Evolutionary conservation across 30 jellyfish, hydroid and myxozoan species (phyloP), one percentile per base, ranked within the genome.

Genomic region (Rhopilema esculentum): DNA sequence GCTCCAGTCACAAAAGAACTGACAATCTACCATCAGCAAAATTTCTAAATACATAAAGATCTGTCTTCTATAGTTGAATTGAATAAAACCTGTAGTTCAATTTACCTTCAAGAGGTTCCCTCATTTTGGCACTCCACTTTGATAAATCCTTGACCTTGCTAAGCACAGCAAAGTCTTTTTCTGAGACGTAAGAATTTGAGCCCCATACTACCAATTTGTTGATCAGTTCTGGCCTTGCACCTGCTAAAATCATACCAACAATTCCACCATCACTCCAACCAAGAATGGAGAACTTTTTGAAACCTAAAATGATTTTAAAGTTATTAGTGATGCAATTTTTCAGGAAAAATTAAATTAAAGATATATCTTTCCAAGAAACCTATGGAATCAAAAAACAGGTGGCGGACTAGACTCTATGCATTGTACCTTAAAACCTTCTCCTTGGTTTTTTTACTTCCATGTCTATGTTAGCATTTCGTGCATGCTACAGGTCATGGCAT

Each of bases 211-310:
- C 91, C 69, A 92, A 27, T 28, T 86, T 86, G 51, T 73, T 23
- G 22, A 92, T 97, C 25, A 64, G 73, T 23, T 81, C 89, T 8
- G 90, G 97, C 16, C 89, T 49, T 27, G 74, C 64, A 4, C 94
- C 97, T 19, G 97, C 91, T 27, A 92, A 33, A n/a, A 92, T 92
- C 51, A 92, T 81, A 24, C 95, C 97, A 18, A 89, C 79, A 33
- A 87, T 82, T 8, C 98, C 98, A 32, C 98, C 98, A 87, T 87
- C 97, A 77, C 98, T 87, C 97, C 97, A 86, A 64, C 97, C 98
- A 49, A 92, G 95, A 20, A 88, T 89, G 31, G 95, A 84, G 72
- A 88, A 92, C 27, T 83, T 87, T 49, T 90, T 48, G 66, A 75
- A 53, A 17, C 97, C 98, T 92, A 69, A 65, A 69, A 67, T 16